Conservation (phyloP, 2,888 invertebrate species). For the Drepanosiphum platanoidis region DNA sequence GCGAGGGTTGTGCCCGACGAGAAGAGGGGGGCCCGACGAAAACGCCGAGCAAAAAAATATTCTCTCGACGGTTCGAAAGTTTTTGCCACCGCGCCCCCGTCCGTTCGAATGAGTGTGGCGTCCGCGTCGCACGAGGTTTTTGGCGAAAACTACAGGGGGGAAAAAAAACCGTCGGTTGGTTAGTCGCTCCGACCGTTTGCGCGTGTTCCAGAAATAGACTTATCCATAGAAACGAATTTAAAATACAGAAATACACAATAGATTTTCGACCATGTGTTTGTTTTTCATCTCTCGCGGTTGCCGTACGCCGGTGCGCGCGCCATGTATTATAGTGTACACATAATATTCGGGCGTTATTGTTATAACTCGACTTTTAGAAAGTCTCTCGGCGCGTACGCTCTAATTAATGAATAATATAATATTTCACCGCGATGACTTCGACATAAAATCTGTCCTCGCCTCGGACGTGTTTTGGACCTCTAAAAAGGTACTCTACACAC, state of each 20-base stretch:
- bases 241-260: too few relatives aligned
- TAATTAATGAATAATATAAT: constrained; percentile 15
- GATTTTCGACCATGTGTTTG: not conserved
- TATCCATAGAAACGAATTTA: too few relatives aligned
- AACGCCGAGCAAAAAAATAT: too few relatives aligned
- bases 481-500: too few relatives aligned
- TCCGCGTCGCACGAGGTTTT: too few relatives aligned
- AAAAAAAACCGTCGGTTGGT: not conserved
- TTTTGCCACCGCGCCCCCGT: too few relatives aligned
- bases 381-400: constrained; percentile 38
- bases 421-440: not conserved
- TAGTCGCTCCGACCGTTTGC: not conserved
- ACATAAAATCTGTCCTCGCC: too few relatives aligned
- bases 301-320: not conserved
- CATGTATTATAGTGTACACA: not conserved
- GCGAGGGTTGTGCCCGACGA: not conserved
- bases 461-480: not conserved
- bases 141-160: too few relatives aligned
- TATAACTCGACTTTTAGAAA: constrained; percentile 43
- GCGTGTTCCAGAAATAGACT: constrained; percentile 43
- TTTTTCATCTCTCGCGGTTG: not conserved
- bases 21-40: too few relatives aligned
- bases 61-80: too few relatives aligned
- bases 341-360: not conserved
- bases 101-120: too few relatives aligned